Conservation (phyloP, 2,888 invertebrate species). For the Amphimallon solstitiale region DNA sequence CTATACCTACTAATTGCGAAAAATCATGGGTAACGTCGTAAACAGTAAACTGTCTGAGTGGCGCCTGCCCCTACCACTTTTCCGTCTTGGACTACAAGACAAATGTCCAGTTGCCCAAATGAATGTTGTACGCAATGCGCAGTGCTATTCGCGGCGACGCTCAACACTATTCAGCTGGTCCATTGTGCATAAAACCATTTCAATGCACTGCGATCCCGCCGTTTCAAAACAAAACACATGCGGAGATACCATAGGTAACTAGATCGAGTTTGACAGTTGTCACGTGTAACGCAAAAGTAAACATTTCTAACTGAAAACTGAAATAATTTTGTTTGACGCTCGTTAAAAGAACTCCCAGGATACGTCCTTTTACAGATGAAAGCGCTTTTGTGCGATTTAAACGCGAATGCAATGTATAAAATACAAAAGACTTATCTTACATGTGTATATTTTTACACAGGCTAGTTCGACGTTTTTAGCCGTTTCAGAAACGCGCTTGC, state of each 20-base stretch:
- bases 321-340: constrained; percentile 13
- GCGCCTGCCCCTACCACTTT: constrained; percentile 59
- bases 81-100: constrained; percentile 59
- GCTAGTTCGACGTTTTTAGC: too few relatives aligned
- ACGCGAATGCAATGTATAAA: neutral
- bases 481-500: too few relatives aligned
- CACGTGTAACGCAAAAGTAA: constrained; percentile 57
- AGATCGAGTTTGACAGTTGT: constrained; percentile 64
- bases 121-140: constrained; percentile 46
- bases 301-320: constrained; percentile 53
- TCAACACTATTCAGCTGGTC: constrained; percentile 53
- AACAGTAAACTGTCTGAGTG: constrained; percentile 59
- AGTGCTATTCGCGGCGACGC: constrained; percentile 33
- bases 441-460: too few relatives aligned
- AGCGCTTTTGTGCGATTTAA: constrained; percentile 11
- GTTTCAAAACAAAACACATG: constrained; percentile 66
- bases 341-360: neutral
- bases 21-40: constrained; percentile 52
- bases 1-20: constrained; percentile 30
- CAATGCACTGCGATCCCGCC: constrained; percentile 64
- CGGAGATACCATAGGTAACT: constrained; percentile 63
- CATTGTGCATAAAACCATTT: constrained; percentile 63
- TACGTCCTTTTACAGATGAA: neutral
- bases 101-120: constrained; percentile 59
- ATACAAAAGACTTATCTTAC: neutral